Conservation (phyloP, 1,140 invertebrate genomes). For the Aphelenchoides besseyi region DNA sequence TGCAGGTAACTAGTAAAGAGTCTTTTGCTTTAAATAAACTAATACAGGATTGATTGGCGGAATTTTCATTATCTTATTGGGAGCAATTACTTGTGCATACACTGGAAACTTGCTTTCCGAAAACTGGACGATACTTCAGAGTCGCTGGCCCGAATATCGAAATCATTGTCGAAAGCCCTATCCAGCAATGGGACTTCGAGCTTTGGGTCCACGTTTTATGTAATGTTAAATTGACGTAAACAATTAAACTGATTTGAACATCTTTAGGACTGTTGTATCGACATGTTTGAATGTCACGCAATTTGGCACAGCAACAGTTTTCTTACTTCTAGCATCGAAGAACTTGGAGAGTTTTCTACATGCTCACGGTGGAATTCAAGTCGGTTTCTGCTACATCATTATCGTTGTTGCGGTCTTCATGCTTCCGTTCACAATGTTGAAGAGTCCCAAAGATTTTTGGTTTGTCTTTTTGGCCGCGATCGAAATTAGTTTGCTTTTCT, state of each 20-base stretch:
- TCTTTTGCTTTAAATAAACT: slow-evolving; percentile 20
- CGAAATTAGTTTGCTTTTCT: slow-evolving; percentile 10
- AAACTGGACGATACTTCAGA: slow-evolving; percentile 73
- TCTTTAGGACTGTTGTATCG: slow-evolving; percentile 54
- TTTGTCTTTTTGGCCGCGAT: slow-evolving; percentile 60
- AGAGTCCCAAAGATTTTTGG: slow-evolving; percentile 74
- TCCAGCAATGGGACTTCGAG: slow-evolving; percentile 70
- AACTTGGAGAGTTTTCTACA: slow-evolving; percentile 69
- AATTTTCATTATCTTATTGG: slow-evolving; percentile 49
- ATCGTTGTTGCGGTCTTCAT: slow-evolving; percentile 69
- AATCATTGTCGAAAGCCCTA: slow-evolving; percentile 71
- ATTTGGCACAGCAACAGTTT: slow-evolving; percentile 61
- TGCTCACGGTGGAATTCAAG: slow-evolving; percentile 64
- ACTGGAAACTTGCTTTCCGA: slow-evolving; percentile 67
- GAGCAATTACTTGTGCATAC: slow-evolving; percentile 55
- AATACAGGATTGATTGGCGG: slow-evolving; percentile 43
- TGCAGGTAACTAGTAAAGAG: slow-evolving; percentile 37
- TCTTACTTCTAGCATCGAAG: slow-evolving; percentile 70
- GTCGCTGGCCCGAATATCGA: slow-evolving; percentile 69
- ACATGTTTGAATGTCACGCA: slow-evolving; percentile 51
- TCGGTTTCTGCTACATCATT: slow-evolving; percentile 70
- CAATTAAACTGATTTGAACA: background rate
- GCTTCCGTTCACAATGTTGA: slow-evolving; percentile 71
- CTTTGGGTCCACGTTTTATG: slow-evolving; percentile 70
- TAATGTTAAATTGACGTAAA: slow-evolving; percentile 54